phyloP scores from a whole-genome alignment of 2,888 invertebrate genomes.

The Drosophila villosipedis region DNA sequence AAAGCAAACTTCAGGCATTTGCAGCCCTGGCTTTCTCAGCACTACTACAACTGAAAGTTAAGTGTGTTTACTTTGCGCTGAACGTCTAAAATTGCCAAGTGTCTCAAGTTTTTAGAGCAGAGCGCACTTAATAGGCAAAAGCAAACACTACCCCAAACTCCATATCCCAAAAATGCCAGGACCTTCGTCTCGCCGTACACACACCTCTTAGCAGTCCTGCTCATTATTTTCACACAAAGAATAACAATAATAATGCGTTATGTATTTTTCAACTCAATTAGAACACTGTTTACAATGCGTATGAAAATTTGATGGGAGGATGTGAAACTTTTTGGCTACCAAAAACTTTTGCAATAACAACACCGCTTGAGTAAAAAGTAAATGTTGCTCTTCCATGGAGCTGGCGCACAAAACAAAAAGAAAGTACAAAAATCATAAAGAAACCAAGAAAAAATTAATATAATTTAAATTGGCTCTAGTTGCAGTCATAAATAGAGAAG shows the following conservation, averaged over 20 bases:
- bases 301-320: slow-evolving; percentile 65
- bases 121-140: slow-evolving; percentile 54
- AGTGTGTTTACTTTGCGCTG: slow-evolving; percentile 51
- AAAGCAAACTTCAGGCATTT: slow-evolving; percentile 3
- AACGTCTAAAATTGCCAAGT: slow-evolving; percentile 56
- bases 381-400: slow-evolving; percentile 38
- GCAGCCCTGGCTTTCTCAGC: slow-evolving; percentile 30
- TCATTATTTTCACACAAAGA: slow-evolving; percentile 74
- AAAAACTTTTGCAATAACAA: slow-evolving; percentile 62
- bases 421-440: background rate
- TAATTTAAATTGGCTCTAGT: slow-evolving; percentile 30
- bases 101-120: slow-evolving; percentile 55
- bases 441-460: slow-evolving; percentile 3
- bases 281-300: slow-evolving; percentile 75
- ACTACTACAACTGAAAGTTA: slow-evolving; percentile 11
- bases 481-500: slow-evolving; percentile 28
- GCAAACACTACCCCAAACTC: slow-evolving; percentile 50
- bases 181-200: slow-evolving; percentile 10
- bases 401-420: slow-evolving; percentile 7
- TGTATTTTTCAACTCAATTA: slow-evolving; percentile 80
- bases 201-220: background rate
- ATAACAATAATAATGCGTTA: slow-evolving; percentile 75
- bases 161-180: slow-evolving; percentile 8
- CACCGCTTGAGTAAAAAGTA: slow-evolving; percentile 46
- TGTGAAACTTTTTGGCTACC: slow-evolving; percentile 44